Evolutionary conservation across 1,140 invertebrate species (phyloP).

Genomic region (Solenopsis invicta): DNA sequence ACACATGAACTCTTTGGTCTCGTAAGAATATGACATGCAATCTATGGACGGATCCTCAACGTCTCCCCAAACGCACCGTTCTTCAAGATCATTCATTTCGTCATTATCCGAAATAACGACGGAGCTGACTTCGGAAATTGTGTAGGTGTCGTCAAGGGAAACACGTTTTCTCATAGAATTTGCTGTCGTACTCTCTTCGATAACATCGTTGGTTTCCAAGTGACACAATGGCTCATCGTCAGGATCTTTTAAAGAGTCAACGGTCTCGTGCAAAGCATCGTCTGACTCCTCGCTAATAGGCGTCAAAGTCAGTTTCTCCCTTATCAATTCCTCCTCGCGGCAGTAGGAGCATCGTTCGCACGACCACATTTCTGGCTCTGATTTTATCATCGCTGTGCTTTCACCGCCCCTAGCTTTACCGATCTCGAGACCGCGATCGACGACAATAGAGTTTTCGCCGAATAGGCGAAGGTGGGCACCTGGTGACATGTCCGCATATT

Average conservation of each 20-base stretch:
- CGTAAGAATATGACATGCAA: constrained; percentile 76
- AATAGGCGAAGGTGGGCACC: not conserved
- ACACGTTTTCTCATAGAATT: not conserved
- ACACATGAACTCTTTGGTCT: constrained; percentile 81
- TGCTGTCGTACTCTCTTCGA: not conserved
- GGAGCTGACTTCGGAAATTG: constrained; percentile 30
- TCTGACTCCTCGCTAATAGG: constrained; percentile 56
- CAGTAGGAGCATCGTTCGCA: constrained; percentile 33
- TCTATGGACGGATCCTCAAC: constrained; percentile 28
- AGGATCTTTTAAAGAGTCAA: not conserved
- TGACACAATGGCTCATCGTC: not conserved
- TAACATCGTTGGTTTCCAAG: not conserved
- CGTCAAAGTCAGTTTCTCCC: constrained; percentile 1
- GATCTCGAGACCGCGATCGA: not conserved
- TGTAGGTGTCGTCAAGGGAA: constrained; percentile 55
- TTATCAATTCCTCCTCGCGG: not conserved
- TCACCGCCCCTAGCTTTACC: not conserved
- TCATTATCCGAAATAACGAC: constrained; percentile 26
- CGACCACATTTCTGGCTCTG: constrained; percentile 7
- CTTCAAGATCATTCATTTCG: not conserved
- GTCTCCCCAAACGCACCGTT: not conserved
- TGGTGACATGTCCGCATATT: not conserved
- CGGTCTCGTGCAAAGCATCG: not conserved
- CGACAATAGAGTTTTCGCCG: not conserved
- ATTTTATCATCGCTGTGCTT: not conserved